A percentile compares a stretch with the other conserved stretches of the same genome.
Evolutionary conservation across 2,888 invertebrate species (phyloP).

Genomic region (Hipparchia semele): DNA sequence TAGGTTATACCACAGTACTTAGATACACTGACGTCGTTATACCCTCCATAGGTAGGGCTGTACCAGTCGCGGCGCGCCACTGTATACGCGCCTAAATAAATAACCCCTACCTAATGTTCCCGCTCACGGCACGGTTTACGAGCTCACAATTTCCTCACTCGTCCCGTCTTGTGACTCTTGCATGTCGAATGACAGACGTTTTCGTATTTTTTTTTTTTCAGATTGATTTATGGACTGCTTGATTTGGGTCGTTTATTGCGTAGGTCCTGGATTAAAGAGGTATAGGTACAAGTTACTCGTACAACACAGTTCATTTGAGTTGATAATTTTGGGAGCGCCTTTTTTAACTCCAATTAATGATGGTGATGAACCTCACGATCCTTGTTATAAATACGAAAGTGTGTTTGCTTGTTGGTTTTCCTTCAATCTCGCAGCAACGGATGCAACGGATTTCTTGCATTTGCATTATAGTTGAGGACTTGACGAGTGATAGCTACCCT

Average conservation of each 20-base stretch:
- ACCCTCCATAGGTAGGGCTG: constrained; percentile 48
- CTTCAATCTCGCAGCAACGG: too few species aligned
- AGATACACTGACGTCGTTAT: too few species aligned
- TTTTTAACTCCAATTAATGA: not conserved
- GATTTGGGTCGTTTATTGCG: constrained; percentile 27
- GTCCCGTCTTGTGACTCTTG: constrained; percentile 46
- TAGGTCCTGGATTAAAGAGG: constrained; percentile 9
- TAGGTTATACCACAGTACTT: not conserved
- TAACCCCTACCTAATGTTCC: constrained; percentile 75
- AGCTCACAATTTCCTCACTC: constrained; percentile 64
- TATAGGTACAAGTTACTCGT: constrained; percentile 2
- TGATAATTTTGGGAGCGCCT: not conserved
- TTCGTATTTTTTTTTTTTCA: constrained; percentile 30
- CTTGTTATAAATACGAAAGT: too few species aligned
- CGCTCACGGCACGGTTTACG: constrained; percentile 71
- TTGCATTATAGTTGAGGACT: too few species aligned
- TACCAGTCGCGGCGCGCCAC: constrained; percentile 60
- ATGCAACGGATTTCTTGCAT: too few species aligned
- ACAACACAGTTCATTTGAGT: not conserved
- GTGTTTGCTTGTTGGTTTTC: too few species aligned
- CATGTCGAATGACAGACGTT: constrained; percentile 56
- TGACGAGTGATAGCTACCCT: too few species aligned
- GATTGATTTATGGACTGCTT: constrained; percentile 48
- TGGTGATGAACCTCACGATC: too few species aligned
- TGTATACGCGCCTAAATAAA: constrained; percentile 73